These are phyloP conservation scores for Oryzias curvinotus DNA, from an alignment of 2,113 vertebrate genomes.

Conservation along the genomic window DNA sequence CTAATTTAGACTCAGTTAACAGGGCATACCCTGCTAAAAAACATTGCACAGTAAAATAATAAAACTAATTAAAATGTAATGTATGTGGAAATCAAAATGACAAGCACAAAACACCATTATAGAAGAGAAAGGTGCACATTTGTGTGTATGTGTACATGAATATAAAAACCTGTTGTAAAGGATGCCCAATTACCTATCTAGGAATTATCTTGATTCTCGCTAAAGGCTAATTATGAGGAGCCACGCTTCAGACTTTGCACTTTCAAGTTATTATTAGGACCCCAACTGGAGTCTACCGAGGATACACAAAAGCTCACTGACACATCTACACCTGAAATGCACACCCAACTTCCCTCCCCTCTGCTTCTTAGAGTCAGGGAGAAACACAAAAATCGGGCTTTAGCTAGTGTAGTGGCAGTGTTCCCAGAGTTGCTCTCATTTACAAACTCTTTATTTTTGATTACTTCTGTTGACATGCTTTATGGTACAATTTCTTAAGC, in stretches of 20 bases:
- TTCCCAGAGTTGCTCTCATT: constrained; percentile 63
- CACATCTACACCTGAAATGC: constrained; percentile 77
- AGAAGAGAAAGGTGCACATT: constrained; percentile 42
- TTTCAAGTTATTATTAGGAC: constrained; percentile 86
- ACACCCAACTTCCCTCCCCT: constrained; percentile 74
- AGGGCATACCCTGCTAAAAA: constrained; percentile 33
- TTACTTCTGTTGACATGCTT: constrained; percentile 32
- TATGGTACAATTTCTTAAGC: constrained; percentile 13
- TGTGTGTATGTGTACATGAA: constrained; percentile 38
- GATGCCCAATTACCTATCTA: constrained; percentile 77
- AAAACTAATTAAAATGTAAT: constrained; percentile 72
- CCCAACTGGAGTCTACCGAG: constrained; percentile 71
- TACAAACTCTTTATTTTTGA: constrained; percentile 39
- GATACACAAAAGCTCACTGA: constrained; percentile 62
- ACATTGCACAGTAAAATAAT: constrained; percentile 17
- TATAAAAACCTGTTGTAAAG: constrained; percentile 68
- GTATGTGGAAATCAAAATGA: constrained; percentile 75
- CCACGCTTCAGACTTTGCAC: constrained; percentile 73
- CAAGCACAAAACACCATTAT: constrained; percentile 71
- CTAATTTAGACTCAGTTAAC: constrained; percentile 18
- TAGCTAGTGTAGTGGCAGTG: constrained; percentile 66
- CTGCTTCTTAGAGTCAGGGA: constrained; percentile 55
- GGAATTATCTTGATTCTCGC: constrained; percentile 80
- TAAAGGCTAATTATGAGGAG: constrained; percentile 81
- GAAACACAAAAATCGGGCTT: constrained; percentile 57